phyloP scores from a whole-genome alignment of 2,797 vertebrate genomes.

The Psittacula derbiana region DNA sequence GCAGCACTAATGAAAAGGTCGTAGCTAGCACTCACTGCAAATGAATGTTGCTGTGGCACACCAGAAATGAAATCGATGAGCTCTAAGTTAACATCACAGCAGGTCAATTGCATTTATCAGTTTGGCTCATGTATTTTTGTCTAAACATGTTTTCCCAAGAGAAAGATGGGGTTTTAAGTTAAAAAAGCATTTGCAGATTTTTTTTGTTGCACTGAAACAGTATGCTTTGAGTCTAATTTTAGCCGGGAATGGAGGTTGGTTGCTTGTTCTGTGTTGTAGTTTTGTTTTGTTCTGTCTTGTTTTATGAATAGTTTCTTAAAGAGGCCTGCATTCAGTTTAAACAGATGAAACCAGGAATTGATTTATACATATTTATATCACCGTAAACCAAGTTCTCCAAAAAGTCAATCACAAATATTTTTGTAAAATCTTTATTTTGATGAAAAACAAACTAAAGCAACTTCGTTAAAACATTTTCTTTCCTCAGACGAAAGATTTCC shows the following conservation, averaged over 20 bases:
- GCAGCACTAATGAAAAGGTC: neutral
- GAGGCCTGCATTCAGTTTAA: neutral
- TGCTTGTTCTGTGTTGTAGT: neutral
- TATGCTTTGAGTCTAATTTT: neutral
- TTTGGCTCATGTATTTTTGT: neutral
- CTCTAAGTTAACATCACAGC: neutral
- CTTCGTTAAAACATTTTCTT: neutral
- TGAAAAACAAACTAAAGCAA: neutral
- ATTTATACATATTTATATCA: neutral
- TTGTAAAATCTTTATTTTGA: neutral
- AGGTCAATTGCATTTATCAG: neutral
- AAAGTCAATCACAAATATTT: neutral
- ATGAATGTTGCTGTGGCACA: neutral
- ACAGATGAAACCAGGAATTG: neutral
- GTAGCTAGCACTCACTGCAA: neutral
- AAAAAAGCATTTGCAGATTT: neutral
- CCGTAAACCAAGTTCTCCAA: neutral
- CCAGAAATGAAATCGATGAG: neutral
- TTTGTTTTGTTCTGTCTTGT: neutral
- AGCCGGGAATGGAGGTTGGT: neutral
- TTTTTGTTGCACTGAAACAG: neutral
- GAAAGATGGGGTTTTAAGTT: accelerated
- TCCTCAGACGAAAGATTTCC: neutral
- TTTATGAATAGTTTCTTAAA: neutral
- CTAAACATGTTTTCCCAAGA: neutral